Conservation (phyloP, 2,797 vertebrate species). For the Peromyscus eremicus region DNA sequence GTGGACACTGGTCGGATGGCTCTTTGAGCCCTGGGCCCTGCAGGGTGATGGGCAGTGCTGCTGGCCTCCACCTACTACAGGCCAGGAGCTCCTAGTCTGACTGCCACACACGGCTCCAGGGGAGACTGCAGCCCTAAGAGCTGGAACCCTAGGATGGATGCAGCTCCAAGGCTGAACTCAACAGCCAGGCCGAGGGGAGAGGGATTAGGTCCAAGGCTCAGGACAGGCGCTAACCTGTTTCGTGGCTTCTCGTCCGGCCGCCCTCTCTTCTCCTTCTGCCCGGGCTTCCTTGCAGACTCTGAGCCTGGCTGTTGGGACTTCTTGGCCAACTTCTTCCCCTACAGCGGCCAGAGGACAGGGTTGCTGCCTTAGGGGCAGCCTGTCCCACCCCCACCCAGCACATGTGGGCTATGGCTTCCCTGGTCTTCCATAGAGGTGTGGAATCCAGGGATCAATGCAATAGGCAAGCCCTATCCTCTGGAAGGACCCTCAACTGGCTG, state of each 20-base stretch:
- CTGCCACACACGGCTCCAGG: background rate
- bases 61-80: background rate
- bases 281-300: slow-evolving; percentile 91
- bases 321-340: slow-evolving; percentile 93
- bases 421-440: background rate
- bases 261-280: slow-evolving; percentile 93
- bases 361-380: background rate
- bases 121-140: background rate
- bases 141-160: fast-evolving
- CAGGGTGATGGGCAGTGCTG: background rate
- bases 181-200: fast-evolving
- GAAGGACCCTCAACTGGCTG: background rate
- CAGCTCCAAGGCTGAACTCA: background rate
- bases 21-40: background rate
- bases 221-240: slow-evolving; percentile 88
- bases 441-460: background rate
- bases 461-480: background rate
- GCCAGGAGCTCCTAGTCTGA: fast-evolving
- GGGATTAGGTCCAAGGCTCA: background rate
- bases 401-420: background rate
- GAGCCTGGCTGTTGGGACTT: slow-evolving; percentile 84
- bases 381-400: background rate
- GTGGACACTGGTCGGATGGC: fast-evolving
- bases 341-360: background rate
- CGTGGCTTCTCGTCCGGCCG: slow-evolving; percentile 93